These are phyloP conservation scores for Xylocopa sonorina DNA, from an alignment of 1,140 invertebrate species.

Conservation along the genomic window DNA sequence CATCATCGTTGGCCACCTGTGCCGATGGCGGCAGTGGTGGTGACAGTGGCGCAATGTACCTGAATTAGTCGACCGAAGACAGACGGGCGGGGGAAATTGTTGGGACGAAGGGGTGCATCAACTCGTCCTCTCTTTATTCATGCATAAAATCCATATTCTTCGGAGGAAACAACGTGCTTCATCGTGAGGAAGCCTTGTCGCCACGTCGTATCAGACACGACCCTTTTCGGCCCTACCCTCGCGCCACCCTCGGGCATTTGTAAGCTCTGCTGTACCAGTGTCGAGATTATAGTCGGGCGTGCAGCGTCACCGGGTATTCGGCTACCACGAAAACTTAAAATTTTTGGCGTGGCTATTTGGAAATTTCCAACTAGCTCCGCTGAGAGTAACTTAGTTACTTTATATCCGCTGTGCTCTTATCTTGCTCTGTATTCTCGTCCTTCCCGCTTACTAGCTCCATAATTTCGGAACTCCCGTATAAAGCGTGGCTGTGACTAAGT, in stretches of 20 bases:
- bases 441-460: background rate
- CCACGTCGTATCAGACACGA: conserved; percentile 60
- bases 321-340: conserved; percentile 23
- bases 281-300: conserved; percentile 32
- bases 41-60: conserved; percentile 18
- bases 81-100: conserved; percentile 20
- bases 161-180: conserved; percentile 71
- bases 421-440: background rate
- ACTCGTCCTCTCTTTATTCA: conserved; percentile 65
- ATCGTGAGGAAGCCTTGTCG: conserved; percentile 69
- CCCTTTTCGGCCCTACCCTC: conserved; percentile 67
- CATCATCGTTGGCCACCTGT: conserved; percentile 16
- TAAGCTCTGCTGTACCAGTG: background rate
- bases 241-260: conserved; percentile 62
- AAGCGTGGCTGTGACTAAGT: background rate
- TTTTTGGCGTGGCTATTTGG: conserved; percentile 33
- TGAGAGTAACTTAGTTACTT: conserved; percentile 6
- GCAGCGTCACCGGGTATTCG: background rate
- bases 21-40: background rate
- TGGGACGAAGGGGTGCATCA: conserved; percentile 18
- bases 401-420: background rate
- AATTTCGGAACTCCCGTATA: background rate
- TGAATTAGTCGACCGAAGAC: conserved; percentile 53
- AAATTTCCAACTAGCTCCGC: conserved; percentile 12
- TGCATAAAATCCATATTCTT: conserved; percentile 77